These are phyloP conservation scores for Byasa hedistus DNA, from an alignment of 2,888 invertebrate species.

Conservation along the genomic window DNA sequence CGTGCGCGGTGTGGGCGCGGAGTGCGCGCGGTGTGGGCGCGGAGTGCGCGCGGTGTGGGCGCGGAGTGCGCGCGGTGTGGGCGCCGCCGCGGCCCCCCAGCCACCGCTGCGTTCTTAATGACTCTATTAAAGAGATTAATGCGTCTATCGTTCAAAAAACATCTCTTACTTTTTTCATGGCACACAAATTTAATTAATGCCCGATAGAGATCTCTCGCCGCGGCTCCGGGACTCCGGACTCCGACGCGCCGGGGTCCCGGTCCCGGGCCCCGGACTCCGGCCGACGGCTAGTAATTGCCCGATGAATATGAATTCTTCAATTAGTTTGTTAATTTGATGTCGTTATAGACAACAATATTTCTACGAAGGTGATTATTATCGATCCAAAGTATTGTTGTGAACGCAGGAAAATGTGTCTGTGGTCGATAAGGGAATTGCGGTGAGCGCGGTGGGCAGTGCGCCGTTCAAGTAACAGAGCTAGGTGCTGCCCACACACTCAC, in stretches of 20 bases:
- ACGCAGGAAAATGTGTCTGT: conserved; percentile 19
- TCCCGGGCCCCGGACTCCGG: conserved; percentile 28
- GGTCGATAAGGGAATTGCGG: conserved; percentile 5
- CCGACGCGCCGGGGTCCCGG: no score
- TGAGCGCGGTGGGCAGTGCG: no score
- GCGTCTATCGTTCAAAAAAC: conserved; percentile 65
- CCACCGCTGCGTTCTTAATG: conserved; percentile 70
- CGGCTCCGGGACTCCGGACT: not conserved
- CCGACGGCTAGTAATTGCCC: conserved; percentile 20
- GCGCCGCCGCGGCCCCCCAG: conserved; percentile 32
- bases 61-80: conserved; percentile 31
- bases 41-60: conserved; percentile 6
- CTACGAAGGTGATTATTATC: conserved; percentile 14
- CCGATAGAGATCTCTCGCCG: conserved; percentile 55
- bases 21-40: not conserved
- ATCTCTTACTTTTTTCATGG: conserved; percentile 59
- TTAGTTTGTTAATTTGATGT: conserved; percentile 40
- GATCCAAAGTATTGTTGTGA: conserved; percentile 18
- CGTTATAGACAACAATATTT: conserved; percentile 23
- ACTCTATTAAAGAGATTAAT: conserved; percentile 79
- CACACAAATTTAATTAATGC: conserved; percentile 76
- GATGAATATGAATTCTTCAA: conserved; percentile 14
- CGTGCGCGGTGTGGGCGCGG: not conserved
- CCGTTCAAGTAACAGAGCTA: no score
- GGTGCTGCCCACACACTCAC: no score